Percentiles rank a stretch among this genome's conserved stretches.
phyloP scores from a whole-genome alignment of 2,888 invertebrate genomes.

The Automeris io region DNA sequence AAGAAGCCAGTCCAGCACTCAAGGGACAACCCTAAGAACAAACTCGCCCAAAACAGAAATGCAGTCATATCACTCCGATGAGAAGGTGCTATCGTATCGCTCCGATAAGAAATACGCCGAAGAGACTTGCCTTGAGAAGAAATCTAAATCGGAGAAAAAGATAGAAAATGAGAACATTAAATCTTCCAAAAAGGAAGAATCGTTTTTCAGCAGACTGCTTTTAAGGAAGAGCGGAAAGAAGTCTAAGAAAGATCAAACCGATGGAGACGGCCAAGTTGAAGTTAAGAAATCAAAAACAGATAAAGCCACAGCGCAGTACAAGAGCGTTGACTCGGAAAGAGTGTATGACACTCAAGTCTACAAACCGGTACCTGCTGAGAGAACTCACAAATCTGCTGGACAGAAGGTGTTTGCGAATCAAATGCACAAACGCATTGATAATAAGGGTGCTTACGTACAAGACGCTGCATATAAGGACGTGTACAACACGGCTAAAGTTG shows the following conservation, averaged over 20 bases:
- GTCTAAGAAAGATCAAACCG: constrained; percentile 75
- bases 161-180: constrained; percentile 66
- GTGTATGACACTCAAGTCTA: constrained; percentile 46
- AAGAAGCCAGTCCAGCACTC: constrained; percentile 70
- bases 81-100: constrained; percentile 50
- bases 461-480: constrained; percentile 69
- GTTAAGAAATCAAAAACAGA: constrained; percentile 59
- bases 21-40: constrained; percentile 59
- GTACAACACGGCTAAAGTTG: constrained; percentile 63
- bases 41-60: constrained; percentile 47
- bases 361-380: constrained; percentile 60
- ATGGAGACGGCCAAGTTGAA: constrained; percentile 58
- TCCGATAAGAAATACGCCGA: constrained; percentile 59
- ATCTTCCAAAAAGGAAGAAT: constrained; percentile 74
- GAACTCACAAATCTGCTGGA: constrained; percentile 62
- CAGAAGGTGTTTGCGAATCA: constrained; percentile 71
- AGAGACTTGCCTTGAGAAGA: constrained; percentile 68
- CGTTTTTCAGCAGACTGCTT: constrained; percentile 81
- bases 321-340: constrained; percentile 50
- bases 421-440: constrained; percentile 71
- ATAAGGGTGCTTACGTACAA: constrained; percentile 69
- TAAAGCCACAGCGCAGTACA: constrained; percentile 49
- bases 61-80: constrained; percentile 46
- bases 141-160: constrained; percentile 68
- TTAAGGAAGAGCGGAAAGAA: constrained; percentile 84